Percentiles rank a stretch among this genome's conserved stretches.
Evolutionary conservation across 2,888 invertebrate genomes (phyloP).

Genomic region (Phoronis australis): DNA sequence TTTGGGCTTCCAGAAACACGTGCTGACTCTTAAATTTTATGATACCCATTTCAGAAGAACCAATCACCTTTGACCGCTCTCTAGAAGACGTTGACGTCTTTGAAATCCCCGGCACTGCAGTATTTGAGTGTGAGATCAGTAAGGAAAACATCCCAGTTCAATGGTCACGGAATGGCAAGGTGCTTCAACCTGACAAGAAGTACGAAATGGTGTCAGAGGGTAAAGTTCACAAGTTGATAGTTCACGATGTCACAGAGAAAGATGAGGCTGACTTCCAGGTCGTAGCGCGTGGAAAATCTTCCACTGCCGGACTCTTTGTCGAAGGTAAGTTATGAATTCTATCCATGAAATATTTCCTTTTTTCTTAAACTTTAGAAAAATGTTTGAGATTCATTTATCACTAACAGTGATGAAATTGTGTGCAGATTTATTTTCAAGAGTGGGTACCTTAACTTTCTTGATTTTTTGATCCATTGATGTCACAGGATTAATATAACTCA

Average conservation of each 20-base stretch:
- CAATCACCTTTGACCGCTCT: slow-evolving; percentile 32
- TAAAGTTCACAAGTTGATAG: slow-evolving; percentile 34
- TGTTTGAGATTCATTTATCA: no score
- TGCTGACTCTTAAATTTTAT: no score
- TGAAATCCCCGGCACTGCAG: slow-evolving; percentile 37
- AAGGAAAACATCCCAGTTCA: slow-evolving; percentile 65
- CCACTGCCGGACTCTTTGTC: slow-evolving; percentile 72
- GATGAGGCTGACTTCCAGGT: slow-evolving; percentile 77
- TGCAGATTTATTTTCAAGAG: no score
- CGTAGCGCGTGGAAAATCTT: slow-evolving; percentile 61
- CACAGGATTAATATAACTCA: no score
- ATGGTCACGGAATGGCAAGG: slow-evolving; percentile 73
- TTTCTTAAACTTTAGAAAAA: no score
- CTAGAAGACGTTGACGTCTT: slow-evolving; percentile 33
- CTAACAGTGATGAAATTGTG: no score
- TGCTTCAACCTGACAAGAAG: slow-evolving; percentile 72
- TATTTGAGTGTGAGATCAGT: slow-evolving; percentile 75
- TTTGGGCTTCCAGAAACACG: no score
- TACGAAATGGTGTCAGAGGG: slow-evolving; percentile 16
- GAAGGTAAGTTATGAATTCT: slow-evolving; percentile 62
- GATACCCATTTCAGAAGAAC: slow-evolving; percentile 32
- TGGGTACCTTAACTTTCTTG: no score
- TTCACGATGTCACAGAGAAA: slow-evolving; percentile 28
- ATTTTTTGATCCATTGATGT: no score
- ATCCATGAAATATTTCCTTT: no score